These are phyloP conservation scores for Polymixis flavicincta DNA, from an alignment of 2,888 invertebrate genomes.

Conservation along the genomic window DNA sequence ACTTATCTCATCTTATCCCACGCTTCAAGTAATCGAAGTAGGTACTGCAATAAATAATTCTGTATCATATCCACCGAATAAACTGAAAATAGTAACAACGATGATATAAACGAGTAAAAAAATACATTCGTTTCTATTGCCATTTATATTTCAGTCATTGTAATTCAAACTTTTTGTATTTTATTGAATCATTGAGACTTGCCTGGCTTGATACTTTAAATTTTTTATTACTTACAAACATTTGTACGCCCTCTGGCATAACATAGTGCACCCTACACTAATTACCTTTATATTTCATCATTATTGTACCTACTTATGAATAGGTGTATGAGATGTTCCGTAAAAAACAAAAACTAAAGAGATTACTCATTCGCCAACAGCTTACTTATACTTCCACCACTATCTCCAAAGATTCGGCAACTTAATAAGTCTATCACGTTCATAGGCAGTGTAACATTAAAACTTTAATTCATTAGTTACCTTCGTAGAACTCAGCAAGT, in stretches of 20 bases:
- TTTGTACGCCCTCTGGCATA: too few species aligned
- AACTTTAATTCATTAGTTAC: conserved; percentile 56
- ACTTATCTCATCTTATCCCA: neutral
- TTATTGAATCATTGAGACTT: too few species aligned
- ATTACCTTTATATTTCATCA: too few species aligned
- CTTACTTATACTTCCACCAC: neutral
- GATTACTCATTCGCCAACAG: conserved; percentile 31
- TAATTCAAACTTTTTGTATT: too few species aligned
- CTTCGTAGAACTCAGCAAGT: conserved; percentile 7
- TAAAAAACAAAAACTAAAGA: conserved; percentile 30
- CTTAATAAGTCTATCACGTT: conserved; percentile 28
- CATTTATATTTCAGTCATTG: too few species aligned
- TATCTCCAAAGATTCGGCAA: conserved; percentile 41
- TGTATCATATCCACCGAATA: neutral
- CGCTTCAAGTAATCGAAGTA: neutral
- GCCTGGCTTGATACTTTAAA: too few species aligned
- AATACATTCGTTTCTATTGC: too few species aligned
- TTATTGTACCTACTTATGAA: too few species aligned
- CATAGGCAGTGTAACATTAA: conserved; percentile 43
- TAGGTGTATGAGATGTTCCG: neutral
- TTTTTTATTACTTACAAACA: too few species aligned
- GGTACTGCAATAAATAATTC: neutral
- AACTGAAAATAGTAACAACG: neutral
- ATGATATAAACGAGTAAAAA: neutral
- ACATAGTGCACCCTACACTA: too few species aligned